Conservation (phyloP, 2,797 vertebrate species). For the Gobio occitaniae region DNA sequence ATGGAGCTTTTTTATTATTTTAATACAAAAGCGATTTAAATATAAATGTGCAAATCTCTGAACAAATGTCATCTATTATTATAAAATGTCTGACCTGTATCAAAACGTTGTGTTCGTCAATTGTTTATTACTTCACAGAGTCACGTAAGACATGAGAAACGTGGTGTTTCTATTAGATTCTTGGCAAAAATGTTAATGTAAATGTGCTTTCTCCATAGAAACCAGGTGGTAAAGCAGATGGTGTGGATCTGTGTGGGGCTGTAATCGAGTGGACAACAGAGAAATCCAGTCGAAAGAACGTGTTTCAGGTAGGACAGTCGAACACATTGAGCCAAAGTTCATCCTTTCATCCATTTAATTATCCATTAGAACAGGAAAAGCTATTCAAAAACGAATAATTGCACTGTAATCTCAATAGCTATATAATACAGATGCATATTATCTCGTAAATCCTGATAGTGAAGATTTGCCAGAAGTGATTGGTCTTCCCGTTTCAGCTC, state of each 20-base stretch:
- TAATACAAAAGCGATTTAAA: not conserved
- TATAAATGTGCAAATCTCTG: not conserved
- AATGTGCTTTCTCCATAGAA: conserved; percentile 74
- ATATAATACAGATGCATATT: not conserved
- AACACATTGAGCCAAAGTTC: not conserved
- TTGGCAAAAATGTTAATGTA: conserved; percentile 24
- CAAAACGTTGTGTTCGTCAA: not conserved
- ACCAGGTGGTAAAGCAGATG: conserved; percentile 85
- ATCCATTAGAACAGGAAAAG: not conserved
- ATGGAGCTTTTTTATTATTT: not conserved
- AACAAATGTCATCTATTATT: not conserved
- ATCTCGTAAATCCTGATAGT: not conserved
- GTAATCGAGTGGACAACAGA: conserved; percentile 87
- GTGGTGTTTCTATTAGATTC: conserved; percentile 17
- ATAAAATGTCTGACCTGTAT: not conserved
- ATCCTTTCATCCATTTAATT: conserved; percentile 2
- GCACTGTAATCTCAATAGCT: not conserved
- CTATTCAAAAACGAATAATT: not conserved
- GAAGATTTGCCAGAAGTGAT: not conserved
- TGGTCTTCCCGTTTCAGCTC: not conserved
- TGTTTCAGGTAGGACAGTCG: conserved; percentile 85
- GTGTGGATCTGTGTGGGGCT: conserved; percentile 85
- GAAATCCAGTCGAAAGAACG: conserved; percentile 92
- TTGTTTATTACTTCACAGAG: conserved; percentile 4
- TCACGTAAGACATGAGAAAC: conserved; percentile 7